Conservation (phyloP, 2,797 vertebrate species). For the Bovichtus diacanthus region DNA sequence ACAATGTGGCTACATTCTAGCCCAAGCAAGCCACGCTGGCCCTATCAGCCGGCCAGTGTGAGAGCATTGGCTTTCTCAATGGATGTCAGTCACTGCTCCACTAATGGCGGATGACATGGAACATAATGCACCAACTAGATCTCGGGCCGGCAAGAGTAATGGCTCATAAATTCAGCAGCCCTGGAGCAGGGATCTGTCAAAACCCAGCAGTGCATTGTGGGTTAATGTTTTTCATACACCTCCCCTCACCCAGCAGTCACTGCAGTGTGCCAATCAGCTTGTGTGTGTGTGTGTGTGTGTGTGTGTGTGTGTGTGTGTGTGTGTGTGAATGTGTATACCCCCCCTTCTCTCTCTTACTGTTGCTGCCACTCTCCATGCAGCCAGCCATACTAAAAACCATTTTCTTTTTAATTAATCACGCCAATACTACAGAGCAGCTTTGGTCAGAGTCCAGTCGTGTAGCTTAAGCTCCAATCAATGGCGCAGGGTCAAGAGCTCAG, state of each 20-base stretch:
- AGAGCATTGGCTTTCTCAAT: constrained; percentile 87
- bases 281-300: constrained; percentile 20
- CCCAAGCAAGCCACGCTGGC: constrained; percentile 75
- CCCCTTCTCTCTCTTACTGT: constrained; percentile 18
- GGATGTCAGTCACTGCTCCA: constrained; percentile 87
- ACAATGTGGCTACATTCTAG: constrained; percentile 81
- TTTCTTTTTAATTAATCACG: constrained; percentile 93
- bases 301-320: constrained; percentile 15
- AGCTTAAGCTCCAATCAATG: constrained; percentile 89
- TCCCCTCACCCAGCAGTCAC: constrained; percentile 52
- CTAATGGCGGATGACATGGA: constrained; percentile 93
- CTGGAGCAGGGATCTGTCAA: constrained; percentile 88
- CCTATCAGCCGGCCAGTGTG: constrained; percentile 71
- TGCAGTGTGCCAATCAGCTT: constrained; percentile 39
- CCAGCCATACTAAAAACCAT: constrained; percentile 88
- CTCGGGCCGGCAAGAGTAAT: constrained; percentile 87
- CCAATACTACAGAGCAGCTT: constrained; percentile 83
- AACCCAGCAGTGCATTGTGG: constrained; percentile 86
- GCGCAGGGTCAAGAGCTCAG: constrained; percentile 65
- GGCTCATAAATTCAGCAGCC: constrained; percentile 89
- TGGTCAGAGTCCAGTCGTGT: constrained; percentile 58
- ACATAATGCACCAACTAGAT: constrained; percentile 92
- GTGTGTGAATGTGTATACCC: constrained; percentile 16
- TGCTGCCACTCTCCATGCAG: constrained; percentile 75
- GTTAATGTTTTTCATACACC: constrained; percentile 87